Conservation (phyloP, 2,888 invertebrate species). For the Pyrrhia umbra region DNA sequence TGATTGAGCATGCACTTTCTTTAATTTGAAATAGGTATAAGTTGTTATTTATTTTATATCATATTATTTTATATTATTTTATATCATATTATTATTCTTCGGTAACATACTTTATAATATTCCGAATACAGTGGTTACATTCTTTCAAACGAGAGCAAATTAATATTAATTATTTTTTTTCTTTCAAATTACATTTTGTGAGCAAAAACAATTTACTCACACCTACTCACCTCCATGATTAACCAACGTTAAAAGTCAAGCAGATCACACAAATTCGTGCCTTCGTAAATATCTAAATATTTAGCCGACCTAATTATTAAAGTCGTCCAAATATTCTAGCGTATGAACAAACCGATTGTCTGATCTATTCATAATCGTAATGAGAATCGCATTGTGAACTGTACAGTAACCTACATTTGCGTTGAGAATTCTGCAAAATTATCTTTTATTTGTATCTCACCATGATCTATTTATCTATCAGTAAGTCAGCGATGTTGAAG, state of each 20-base stretch:
- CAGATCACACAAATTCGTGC: constrained; percentile 28
- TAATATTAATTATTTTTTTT: too few species aligned
- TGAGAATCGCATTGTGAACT: constrained; percentile 21
- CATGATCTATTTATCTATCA: constrained; percentile 10
- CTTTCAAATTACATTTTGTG: too few species aligned
- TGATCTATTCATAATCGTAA: constrained; percentile 45
- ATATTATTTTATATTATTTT: too few species aligned
- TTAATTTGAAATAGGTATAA: too few species aligned
- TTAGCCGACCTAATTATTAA: constrained; percentile 51
- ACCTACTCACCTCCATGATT: constrained; percentile 14
- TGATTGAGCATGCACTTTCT: too few species aligned
- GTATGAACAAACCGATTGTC: constrained; percentile 28
- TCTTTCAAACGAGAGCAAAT: too few species aligned
- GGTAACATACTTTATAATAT: too few species aligned
- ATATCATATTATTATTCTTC: too few species aligned
- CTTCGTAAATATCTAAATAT: constrained; percentile 32
- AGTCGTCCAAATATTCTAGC: constrained; percentile 28
- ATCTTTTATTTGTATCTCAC: constrained; percentile 14
- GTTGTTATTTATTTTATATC: too few species aligned
- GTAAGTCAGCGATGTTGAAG: constrained; percentile 10
- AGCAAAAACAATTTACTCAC: constrained; percentile 14
- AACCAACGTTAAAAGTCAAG: constrained; percentile 1
- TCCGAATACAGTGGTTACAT: too few species aligned
- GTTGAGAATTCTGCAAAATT: constrained; percentile 32
- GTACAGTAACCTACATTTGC: constrained; percentile 35